Base-by-base conservation (phyloP, 2,888 invertebrate species). In the Nysson spinosus region DNA sequence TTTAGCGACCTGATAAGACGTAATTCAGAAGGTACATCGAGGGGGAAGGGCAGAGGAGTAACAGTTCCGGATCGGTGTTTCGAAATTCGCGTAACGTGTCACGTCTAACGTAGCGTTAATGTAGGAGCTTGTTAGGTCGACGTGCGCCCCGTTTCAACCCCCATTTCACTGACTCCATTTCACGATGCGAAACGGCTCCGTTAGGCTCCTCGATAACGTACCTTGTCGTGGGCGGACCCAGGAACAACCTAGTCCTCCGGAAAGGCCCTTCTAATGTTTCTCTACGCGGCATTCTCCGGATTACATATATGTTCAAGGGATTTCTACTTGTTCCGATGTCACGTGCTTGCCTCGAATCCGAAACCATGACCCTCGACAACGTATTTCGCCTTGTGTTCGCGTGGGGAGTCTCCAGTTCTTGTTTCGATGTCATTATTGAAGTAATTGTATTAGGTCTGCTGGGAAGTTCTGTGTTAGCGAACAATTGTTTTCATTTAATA, bases 31-130 rank as follows among this genome's bases (percentile, higher is more conserved):
- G 73, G 70, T 63, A 54, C n/a, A n/a, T n/a, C n/a, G n/a, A n/a
- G n/a, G n/a, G n/a, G 54, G 43, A 22, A 14, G 22, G 37, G 58
- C 54, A 60, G 69, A 64, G 67, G 57, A 55, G 26, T 24, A 35
- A 54, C 50, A 56, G 69, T 69, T 56, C 66, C 64, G 66, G 69
- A 55, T 55, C 60, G 66, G 58, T 78, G 80, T 77, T 76, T 69
- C 72, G 79, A 78, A 78, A 83, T 83, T 82, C 79, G 75, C 75
- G 74, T 68, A 78, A 78, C 83, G 83, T 82, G 84, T 84, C 80
- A 77, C 79, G 80, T 83, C 81, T 83, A 84, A 83, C 82, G 81
- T 83, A 84, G 75, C 84, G 79, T 84, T 84, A 84, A 84, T 84
- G 77, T 81, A 81, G 77, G 75, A 73, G 78, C 82, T 82, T 83